Conservation (phyloP, 1,140 invertebrate species). For the Rhopalosiphum maidis region DNA sequence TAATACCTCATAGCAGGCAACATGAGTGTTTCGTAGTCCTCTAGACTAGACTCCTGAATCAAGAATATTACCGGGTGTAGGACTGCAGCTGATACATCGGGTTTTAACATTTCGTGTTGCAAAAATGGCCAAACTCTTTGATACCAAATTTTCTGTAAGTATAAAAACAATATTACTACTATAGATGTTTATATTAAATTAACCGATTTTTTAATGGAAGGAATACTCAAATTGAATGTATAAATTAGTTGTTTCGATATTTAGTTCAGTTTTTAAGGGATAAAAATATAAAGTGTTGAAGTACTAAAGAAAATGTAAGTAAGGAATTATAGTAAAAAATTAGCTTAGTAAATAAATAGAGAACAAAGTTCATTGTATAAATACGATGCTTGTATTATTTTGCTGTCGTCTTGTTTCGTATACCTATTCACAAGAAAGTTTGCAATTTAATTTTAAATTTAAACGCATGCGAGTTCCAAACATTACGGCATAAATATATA, state of each 20-base stretch:
- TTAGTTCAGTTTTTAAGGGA: background rate
- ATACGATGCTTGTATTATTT: background rate
- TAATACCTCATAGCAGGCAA: constrained; percentile 78
- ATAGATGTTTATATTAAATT: background rate
- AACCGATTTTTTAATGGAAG: background rate
- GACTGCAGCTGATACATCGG: constrained; percentile 87
- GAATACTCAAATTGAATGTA: background rate
- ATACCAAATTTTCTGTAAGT: constrained; percentile 90
- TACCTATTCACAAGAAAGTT: background rate
- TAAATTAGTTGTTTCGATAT: background rate
- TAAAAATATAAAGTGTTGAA: background rate
- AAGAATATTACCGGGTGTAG: constrained; percentile 88
- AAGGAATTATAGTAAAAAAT: no score
- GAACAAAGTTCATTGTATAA: background rate
- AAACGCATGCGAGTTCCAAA: background rate
- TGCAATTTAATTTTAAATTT: background rate
- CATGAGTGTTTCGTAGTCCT: constrained; percentile 86
- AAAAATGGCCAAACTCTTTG: constrained; percentile 92
- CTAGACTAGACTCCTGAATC: constrained; percentile 80
- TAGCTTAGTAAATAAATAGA: background rate
- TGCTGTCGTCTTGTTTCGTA: background rate
- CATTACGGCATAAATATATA: background rate
- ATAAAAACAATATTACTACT: background rate
- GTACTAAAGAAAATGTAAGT: background rate
- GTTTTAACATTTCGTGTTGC: constrained; percentile 81